Conservation (phyloP, 2,113 vertebrate genomes). For the Potamarius usumacintae region DNA sequence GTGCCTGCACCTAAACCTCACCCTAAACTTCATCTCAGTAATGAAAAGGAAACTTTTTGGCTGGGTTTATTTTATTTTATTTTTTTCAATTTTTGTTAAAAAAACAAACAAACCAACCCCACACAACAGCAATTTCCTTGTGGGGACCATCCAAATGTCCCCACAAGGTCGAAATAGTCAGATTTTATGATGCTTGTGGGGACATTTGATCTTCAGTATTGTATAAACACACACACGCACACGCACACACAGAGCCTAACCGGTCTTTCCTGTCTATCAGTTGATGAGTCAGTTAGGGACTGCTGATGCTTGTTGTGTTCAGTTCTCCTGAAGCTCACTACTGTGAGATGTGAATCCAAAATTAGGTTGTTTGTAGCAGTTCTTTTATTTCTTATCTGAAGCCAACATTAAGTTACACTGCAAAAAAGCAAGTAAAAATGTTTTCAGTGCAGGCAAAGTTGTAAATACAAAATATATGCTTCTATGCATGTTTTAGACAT, state of each 20-base stretch:
- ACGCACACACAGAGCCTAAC: conserved; percentile 2
- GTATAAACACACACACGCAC: conserved; percentile 22
- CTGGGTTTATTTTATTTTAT: no score
- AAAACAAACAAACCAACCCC: conserved; percentile 15
- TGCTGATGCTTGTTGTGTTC: conserved; percentile 7
- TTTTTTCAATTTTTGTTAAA: background rate
- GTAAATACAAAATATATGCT: background rate
- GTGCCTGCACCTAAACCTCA: background rate
- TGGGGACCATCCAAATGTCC: no score
- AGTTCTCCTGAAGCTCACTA: background rate
- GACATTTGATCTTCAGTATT: no score
- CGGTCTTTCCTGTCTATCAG: conserved; percentile 33
- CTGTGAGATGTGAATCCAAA: background rate
- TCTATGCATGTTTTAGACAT: background rate
- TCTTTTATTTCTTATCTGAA: background rate
- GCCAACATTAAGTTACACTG: background rate
- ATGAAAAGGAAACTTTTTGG: no score
- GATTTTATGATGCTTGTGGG: no score
- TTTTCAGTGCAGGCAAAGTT: background rate
- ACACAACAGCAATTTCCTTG: no score
- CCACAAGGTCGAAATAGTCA: no score
- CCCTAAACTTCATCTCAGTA: no score
- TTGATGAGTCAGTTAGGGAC: conserved; percentile 15
- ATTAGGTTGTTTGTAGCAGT: conserved; percentile 9
- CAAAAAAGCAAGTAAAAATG: background rate